phyloP scores from a whole-genome alignment of 2,113 vertebrate genomes.

The Balaeniceps rex region DNA sequence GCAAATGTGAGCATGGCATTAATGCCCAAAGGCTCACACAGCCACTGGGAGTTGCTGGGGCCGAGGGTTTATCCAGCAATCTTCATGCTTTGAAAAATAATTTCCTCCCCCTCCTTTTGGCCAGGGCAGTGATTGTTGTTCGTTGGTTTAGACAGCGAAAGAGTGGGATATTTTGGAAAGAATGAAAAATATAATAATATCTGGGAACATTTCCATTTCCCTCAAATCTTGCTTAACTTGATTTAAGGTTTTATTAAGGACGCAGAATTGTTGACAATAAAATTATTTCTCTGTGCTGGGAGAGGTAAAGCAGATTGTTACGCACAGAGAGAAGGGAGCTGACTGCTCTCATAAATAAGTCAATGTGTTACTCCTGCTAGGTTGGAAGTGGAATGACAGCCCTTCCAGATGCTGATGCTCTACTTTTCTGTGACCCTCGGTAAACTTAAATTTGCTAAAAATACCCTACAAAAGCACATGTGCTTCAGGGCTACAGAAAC shows the following conservation, averaged over 20 bases:
- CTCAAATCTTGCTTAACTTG: background rate
- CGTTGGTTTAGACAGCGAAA: background rate
- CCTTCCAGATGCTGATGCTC: slow-evolving; percentile 44
- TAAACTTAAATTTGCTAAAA: slow-evolving; percentile 49
- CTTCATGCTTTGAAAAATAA: background rate
- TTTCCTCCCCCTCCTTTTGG: background rate
- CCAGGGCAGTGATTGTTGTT: background rate
- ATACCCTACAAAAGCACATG: background rate
- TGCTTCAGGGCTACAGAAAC: background rate
- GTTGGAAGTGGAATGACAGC: slow-evolving; percentile 51
- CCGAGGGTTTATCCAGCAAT: background rate
- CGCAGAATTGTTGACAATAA: background rate
- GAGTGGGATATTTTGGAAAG: background rate
- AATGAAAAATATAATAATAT: background rate
- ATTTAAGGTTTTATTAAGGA: slow-evolving; percentile 18
- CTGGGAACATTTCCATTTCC: background rate
- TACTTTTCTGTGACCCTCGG: slow-evolving; percentile 2
- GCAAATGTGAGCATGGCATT: background rate
- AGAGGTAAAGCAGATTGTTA: slow-evolving; percentile 15
- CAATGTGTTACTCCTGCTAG: slow-evolving; percentile 69
- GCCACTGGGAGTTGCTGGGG: background rate
- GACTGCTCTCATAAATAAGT: slow-evolving; percentile 67
- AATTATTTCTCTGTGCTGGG: background rate
- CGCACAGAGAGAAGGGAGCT: slow-evolving; percentile 1
- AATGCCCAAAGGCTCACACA: background rate